Evolutionary conservation across 2,797 vertebrate species (phyloP), one percentile per base, ranked within the genome.

Genomic region (Halcyon smyrnensis): DNA sequence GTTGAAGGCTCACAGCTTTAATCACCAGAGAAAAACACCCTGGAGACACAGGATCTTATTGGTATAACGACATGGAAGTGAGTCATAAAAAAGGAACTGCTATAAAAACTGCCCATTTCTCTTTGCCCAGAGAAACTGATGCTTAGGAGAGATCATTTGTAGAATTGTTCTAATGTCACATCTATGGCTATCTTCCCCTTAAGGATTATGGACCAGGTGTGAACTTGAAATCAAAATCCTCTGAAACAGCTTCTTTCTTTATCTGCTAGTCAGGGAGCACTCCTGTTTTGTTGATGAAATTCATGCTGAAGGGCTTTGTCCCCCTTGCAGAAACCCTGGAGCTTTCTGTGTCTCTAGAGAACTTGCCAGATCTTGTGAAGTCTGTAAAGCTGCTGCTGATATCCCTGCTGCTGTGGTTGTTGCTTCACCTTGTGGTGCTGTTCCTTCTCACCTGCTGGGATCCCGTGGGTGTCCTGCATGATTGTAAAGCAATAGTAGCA

Each of bases 41-140:
- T 90, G 54, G 82, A 95, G 96, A 96, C 64, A 76, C 88, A 90
- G 79, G n/a, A 92, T 95, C 88, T 97, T 96, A 91, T 85, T 96
- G 94, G 84, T 95, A 70, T 93, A 95, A 96, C 87, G 94, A 85
- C 80, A 83, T 92, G 68, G 87, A 96, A 96, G 85, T 81, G 86
- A 94, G 70, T 94, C 43, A 87, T 92, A 93, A 90, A 93, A 95
- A 93, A 75, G 43, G 36, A 96, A 59, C 89, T 90, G 70, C 92
- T 97, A 50, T 90, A 87, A 90, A 95, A 96, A 84, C 30, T 76
- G 70, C 27, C 39, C 51, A 25, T 93, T 97, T 48, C 30, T 83
- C 51, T 96, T 89, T 87, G 84, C 75, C 71, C 64, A 71, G 53
- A 94, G 90, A 93, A 93, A 79, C 11, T 39, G 87, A 82, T 90